These are phyloP conservation scores for Brachionus angularis DNA, from an alignment of 1,140 invertebrate genomes.

Conservation along the genomic window DNA sequence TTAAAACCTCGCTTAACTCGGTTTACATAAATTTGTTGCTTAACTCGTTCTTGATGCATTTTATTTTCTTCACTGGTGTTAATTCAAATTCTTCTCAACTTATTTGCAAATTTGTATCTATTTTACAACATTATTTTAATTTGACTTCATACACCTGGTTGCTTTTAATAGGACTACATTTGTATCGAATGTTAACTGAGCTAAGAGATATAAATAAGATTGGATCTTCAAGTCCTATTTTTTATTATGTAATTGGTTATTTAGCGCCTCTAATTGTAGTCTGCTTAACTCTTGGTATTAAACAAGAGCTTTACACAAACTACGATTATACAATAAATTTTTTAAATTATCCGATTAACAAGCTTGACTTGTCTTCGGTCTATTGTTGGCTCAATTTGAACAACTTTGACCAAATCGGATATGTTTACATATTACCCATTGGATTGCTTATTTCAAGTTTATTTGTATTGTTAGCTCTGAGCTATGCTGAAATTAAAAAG, in stretches of 20 bases:
- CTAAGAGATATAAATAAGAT: slow-evolving; percentile 86
- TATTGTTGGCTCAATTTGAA: slow-evolving; percentile 39
- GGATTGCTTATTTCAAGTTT: background rate
- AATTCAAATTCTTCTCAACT: slow-evolving; percentile 60
- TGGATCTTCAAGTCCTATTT: slow-evolving; percentile 73
- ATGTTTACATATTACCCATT: slow-evolving; percentile 3
- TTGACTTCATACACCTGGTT: slow-evolving; percentile 82
- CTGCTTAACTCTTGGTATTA: slow-evolving; percentile 18
- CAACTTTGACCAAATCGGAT: slow-evolving; percentile 21
- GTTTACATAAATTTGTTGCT: slow-evolving; percentile 88
- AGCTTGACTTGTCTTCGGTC: slow-evolving; percentile 10
- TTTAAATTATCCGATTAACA: slow-evolving; percentile 34
- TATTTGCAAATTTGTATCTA: slow-evolving; percentile 79
- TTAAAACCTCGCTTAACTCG: slow-evolving; percentile 73
- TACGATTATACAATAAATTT: slow-evolving; percentile 17
- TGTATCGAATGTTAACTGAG: slow-evolving; percentile 89
- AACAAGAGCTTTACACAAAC: slow-evolving; percentile 42
- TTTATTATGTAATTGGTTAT: slow-evolving; percentile 90
- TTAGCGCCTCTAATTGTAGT: slow-evolving; percentile 57
- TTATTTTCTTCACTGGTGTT: slow-evolving; percentile 71
- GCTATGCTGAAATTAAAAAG: slow-evolving; percentile 32
- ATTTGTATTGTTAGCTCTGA: background rate
- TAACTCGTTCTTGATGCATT: slow-evolving; percentile 76
- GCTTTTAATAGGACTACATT: slow-evolving; percentile 80
- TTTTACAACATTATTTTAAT: slow-evolving; percentile 87